Evolutionary conservation across 1,140 invertebrate species (phyloP).

Genomic region (Conopomorpha cramerella): DNA sequence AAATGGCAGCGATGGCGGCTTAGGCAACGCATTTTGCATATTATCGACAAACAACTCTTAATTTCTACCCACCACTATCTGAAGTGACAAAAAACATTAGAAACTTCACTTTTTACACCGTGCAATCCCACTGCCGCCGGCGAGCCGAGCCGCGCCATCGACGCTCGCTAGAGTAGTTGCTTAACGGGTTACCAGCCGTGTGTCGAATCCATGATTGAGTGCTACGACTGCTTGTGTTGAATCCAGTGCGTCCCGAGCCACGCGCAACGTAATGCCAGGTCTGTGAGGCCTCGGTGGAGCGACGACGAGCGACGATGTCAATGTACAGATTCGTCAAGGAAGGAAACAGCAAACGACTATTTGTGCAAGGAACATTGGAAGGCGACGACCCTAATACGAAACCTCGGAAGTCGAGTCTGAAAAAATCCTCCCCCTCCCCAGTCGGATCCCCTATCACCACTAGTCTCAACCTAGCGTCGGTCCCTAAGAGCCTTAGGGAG

Average conservation of each 20-base stretch:
- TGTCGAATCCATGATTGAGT: slow-evolving; percentile 34
- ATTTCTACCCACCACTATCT: slow-evolving; percentile 9
- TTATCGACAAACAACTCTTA: slow-evolving; percentile 12
- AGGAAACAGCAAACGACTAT: slow-evolving; percentile 67
- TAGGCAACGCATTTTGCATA: slow-evolving; percentile 14
- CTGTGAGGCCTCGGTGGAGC: slow-evolving; percentile 20
- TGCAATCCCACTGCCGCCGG: neutral
- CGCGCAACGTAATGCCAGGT: slow-evolving; percentile 9
- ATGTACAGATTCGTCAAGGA: slow-evolving; percentile 78
- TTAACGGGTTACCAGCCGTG: slow-evolving; percentile 17
- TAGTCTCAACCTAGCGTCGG: slow-evolving; percentile 53
- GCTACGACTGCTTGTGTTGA: neutral
- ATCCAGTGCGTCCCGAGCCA: too few relatives aligned
- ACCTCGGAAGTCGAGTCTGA: slow-evolving; percentile 60
- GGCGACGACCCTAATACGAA: slow-evolving; percentile 54
- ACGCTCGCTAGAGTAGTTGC: slow-evolving; percentile 30
- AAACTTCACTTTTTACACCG: neutral
- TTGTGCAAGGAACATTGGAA: slow-evolving; percentile 78
- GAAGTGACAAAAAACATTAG: neutral
- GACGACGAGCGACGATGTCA: slow-evolving; percentile 58
- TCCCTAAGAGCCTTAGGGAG: slow-evolving; percentile 51
- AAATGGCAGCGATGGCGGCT: slow-evolving; percentile 18
- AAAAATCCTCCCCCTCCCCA: slow-evolving; percentile 44
- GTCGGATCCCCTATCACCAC: slow-evolving; percentile 64
- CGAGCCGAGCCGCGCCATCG: too few relatives aligned